phyloP scores from a whole-genome alignment of 2,113 vertebrate species.

The Oreochromis niloticus region DNA sequence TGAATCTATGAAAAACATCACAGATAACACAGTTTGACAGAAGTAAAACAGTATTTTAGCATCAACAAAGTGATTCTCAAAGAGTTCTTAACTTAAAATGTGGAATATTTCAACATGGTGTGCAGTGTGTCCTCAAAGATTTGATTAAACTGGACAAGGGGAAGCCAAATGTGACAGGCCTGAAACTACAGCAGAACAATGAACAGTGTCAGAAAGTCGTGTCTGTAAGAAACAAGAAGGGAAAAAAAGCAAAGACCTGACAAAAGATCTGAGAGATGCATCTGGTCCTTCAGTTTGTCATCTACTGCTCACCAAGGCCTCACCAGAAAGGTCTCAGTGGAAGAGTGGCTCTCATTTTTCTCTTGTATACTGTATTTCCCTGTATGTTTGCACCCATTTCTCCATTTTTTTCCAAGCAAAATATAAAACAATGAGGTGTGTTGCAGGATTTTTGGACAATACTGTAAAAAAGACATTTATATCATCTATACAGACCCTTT shows the following conservation, averaged over 20 bases:
- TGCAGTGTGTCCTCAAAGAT: too few species aligned
- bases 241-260: accelerated
- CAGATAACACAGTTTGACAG: too few species aligned
- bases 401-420: neutral
- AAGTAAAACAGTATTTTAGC: too few species aligned
- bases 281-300: neutral
- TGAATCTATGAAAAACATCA: too few species aligned
- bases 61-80: too few species aligned
- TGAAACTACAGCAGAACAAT: neutral
- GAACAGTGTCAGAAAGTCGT: accelerated
- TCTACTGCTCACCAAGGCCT: neutral
- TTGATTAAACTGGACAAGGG: too few species aligned
- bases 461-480: neutral
- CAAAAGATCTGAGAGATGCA: neutral
- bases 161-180: too few species aligned
- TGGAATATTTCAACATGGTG: too few species aligned
- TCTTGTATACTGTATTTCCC: neutral
- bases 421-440: neutral
- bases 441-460: neutral
- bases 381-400: neutral
- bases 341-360: neutral
- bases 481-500: neutral
- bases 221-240: accelerated
- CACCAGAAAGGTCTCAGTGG: neutral
- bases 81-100: too few species aligned